phyloP scores from a whole-genome alignment of 2,888 invertebrate genomes.

The Dryomyza anilis region DNA sequence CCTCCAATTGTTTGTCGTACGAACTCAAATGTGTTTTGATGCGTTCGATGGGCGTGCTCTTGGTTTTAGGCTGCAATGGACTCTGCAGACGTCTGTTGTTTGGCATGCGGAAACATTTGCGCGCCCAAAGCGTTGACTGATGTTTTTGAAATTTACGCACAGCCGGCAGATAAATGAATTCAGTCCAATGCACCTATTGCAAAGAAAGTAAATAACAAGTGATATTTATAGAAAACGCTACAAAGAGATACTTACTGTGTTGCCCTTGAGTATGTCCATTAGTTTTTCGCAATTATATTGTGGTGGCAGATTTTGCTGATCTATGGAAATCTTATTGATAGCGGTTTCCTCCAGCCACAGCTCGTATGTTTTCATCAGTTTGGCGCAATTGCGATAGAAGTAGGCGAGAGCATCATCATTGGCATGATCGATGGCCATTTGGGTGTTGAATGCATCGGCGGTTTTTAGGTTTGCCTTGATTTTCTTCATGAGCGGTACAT shows the following conservation, averaged over 20 bases:
- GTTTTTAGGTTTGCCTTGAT: conserved; percentile 73
- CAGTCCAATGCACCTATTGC: conserved; percentile 68
- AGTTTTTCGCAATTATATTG: conserved; percentile 74
- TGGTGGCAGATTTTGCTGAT: conserved; percentile 67
- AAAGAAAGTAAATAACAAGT: background rate
- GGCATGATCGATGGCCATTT: conserved; percentile 61
- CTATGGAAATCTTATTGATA: conserved; percentile 66
- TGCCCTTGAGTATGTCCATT: conserved; percentile 67
- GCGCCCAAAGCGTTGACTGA: conserved; percentile 65
- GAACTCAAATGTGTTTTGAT: conserved; percentile 67
- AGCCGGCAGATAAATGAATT: conserved; percentile 67
- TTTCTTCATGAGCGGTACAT: conserved; percentile 72
- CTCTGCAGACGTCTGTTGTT: conserved; percentile 37
- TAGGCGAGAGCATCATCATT: conserved; percentile 53
- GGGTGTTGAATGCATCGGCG: conserved; percentile 66
- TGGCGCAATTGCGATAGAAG: conserved; percentile 58
- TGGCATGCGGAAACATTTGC: conserved; percentile 62
- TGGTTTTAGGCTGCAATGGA: conserved; percentile 46
- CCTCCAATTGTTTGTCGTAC: conserved; percentile 68
- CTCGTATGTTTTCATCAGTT: conserved; percentile 68
- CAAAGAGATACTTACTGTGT: conserved; percentile 63
- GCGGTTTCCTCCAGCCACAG: conserved; percentile 82
- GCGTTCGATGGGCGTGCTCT: conserved; percentile 63
- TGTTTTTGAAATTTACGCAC: conserved; percentile 65
- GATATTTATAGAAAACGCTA: background rate